phyloP scores from a whole-genome alignment of 2,888 invertebrate species.

The Gisinianus flammeolus region DNA sequence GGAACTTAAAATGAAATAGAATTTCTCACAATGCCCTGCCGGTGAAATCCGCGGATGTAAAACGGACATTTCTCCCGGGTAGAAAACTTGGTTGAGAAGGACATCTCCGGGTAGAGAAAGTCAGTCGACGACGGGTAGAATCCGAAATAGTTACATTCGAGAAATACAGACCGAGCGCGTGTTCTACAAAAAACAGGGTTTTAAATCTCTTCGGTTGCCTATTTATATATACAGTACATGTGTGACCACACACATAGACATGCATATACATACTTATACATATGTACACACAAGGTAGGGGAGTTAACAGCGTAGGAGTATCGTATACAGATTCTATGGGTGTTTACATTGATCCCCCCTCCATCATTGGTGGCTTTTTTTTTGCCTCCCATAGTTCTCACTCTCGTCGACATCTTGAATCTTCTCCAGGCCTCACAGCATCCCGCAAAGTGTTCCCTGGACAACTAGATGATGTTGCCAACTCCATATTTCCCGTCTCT shows the following conservation, averaged over 20 bases:
- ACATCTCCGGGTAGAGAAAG: slow-evolving; percentile 12
- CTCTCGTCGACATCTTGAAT: slow-evolving; percentile 18
- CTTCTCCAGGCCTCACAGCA: background rate
- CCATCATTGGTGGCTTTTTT: slow-evolving; percentile 31
- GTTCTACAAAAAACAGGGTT: background rate
- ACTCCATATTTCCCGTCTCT: background rate
- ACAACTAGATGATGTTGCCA: slow-evolving; percentile 30
- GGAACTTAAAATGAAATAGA: too few species aligned
- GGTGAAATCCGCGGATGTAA: background rate
- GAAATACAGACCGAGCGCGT: background rate
- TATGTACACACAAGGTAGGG: background rate
- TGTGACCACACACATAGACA: background rate
- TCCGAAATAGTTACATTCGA: background rate
- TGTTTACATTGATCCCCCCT: slow-evolving; percentile 25
- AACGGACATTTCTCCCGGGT: background rate
- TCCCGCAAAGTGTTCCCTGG: background rate
- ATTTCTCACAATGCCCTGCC: too few species aligned
- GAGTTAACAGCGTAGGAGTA: slow-evolving; percentile 24
- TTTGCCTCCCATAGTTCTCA: slow-evolving; percentile 5
- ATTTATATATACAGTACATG: background rate
- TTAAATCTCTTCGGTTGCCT: background rate
- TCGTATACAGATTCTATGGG: slow-evolving; percentile 13
- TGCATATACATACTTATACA: background rate
- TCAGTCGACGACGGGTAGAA: background rate
- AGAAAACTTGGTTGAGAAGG: background rate